These are phyloP conservation scores for Emydocephalus ijimae DNA, from an alignment of 2,113 vertebrate species.

Conservation along the genomic window DNA sequence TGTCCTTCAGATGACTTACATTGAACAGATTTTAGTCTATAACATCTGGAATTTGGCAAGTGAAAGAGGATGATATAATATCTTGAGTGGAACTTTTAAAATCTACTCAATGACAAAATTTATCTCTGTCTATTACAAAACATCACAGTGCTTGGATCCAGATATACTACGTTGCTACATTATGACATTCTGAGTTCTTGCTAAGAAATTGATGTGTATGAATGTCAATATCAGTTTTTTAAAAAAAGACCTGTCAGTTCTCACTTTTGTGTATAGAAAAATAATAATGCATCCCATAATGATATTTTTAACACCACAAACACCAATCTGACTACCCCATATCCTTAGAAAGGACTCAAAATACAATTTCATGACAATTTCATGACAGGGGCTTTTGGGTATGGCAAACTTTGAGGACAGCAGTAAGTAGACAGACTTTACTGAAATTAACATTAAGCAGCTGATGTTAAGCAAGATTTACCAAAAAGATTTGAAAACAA, in stretches of 20 bases:
- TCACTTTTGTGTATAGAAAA: neutral
- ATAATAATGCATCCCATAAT: neutral
- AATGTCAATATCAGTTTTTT: neutral
- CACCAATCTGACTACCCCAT: neutral
- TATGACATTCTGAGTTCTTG: neutral
- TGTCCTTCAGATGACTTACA: neutral
- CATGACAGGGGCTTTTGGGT: neutral
- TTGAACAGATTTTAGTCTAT: neutral
- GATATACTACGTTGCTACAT: neutral
- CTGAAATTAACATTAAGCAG: neutral
- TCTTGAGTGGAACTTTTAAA: neutral
- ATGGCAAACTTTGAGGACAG: neutral
- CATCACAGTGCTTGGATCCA: neutral
- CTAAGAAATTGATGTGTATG: neutral
- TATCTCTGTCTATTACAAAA: neutral
- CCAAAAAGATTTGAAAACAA: neutral
- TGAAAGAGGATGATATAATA: neutral
- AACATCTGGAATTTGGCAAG: neutral
- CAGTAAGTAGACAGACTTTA: neutral
- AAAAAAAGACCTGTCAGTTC: neutral
- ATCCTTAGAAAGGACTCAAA: neutral
- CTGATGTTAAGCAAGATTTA: neutral
- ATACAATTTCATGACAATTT: neutral
- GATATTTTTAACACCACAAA: neutral
- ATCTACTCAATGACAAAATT: neutral